phyloP scores from a whole-genome alignment of 2,113 vertebrate species.

The Psilopogon haemacephalus region DNA sequence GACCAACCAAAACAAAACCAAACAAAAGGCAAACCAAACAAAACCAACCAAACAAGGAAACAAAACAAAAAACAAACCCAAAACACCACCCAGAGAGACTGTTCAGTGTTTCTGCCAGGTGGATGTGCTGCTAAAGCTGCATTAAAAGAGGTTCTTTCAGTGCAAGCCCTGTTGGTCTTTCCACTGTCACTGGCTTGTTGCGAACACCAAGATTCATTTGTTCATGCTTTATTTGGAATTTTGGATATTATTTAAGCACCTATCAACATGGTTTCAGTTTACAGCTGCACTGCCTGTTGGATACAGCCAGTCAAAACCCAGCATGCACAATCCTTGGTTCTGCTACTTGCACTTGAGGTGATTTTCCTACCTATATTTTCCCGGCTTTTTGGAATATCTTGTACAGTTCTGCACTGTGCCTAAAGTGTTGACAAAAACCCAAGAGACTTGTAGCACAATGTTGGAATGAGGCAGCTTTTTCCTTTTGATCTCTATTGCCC shows the following conservation, averaged over 20 bases:
- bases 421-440: neutral
- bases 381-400: too few species aligned
- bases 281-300: neutral
- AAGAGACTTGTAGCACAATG: neutral
- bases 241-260: neutral
- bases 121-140: neutral
- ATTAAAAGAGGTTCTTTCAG: neutral
- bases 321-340: neutral
- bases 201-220: neutral
- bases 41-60: too few species aligned
- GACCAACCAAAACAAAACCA: too few species aligned
- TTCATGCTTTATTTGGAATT: neutral
- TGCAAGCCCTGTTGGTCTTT: neutral
- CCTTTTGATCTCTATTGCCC: neutral
- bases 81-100: neutral
- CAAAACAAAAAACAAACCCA: too few species aligned
- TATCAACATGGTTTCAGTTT: neutral
- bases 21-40: too few species aligned
- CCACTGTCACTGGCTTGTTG: neutral
- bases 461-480: neutral
- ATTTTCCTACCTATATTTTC: neutral
- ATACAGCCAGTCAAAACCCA: neutral
- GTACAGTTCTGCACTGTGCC: neutral
- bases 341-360: neutral
- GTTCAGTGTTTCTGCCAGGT: neutral